phyloP scores from a whole-genome alignment of 2,888 invertebrate species.

The Hylaea fasciaria region DNA sequence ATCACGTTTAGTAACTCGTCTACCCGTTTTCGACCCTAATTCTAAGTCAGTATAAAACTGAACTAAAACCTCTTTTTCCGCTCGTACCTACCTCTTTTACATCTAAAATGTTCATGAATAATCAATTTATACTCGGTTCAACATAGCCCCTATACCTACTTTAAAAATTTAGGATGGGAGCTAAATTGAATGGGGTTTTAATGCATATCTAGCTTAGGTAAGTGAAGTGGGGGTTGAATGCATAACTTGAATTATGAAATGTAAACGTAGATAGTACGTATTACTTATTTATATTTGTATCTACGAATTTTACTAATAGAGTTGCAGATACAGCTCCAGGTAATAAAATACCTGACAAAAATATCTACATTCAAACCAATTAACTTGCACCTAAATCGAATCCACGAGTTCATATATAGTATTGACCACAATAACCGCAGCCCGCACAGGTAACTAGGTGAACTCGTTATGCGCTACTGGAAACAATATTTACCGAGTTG shows the following conservation, averaged over 20 bases:
- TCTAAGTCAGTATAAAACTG: conserved; percentile 30
- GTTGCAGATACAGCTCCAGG: too few species aligned
- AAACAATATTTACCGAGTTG: background rate
- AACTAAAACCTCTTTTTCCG: conserved; percentile 37
- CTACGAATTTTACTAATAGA: background rate
- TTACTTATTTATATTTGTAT: too few species aligned
- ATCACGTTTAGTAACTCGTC: conserved; percentile 49
- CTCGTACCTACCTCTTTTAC: conserved; percentile 48
- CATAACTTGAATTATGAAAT: background rate
- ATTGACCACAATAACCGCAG: background rate
- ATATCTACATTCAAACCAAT: too few species aligned
- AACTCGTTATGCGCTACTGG: background rate
- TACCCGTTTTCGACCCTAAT: conserved; percentile 37
- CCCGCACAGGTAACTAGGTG: background rate
- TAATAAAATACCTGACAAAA: too few species aligned
- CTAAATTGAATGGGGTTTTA: conserved; percentile 50
- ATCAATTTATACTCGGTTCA: conserved; percentile 50
- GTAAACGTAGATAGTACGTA: too few species aligned
- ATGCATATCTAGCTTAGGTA: conserved; percentile 41
- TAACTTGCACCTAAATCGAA: too few species aligned
- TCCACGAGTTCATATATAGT: background rate
- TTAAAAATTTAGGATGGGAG: conserved; percentile 49
- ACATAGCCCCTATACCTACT: conserved; percentile 45
- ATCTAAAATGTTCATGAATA: conserved; percentile 59
- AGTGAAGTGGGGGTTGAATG: background rate